Evolutionary conservation across 2,113 vertebrate species (phyloP), one percentile per base, ranked within the genome.

Genomic region (Caranx melampygus): DNA sequence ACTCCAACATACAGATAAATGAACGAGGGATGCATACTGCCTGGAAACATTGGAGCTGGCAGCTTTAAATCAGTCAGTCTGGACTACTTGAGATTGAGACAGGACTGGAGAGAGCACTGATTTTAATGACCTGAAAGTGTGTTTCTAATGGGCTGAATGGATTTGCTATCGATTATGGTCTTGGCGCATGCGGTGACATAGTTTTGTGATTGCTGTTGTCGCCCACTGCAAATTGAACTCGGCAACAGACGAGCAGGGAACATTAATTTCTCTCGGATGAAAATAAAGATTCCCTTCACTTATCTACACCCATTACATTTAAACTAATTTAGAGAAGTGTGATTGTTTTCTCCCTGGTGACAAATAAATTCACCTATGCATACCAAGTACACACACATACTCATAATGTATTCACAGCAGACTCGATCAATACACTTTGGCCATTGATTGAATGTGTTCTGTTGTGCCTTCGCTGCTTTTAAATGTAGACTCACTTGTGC

Each of bases 401-500:
- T 1, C 42, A 72, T 33, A 73, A 40, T 34, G 44, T 54, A 81
- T 71, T 78, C 69, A 63, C 68, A 69, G 37, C 21, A 79, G 59
- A 37, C 15, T 54, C 62, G 74, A 62, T 82, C 80, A 79, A 86
- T 87, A 78, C 35, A 66, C 54, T 34, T 59, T 59, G 45, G 51
- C 61, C 33, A 78, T 40, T 78, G 88, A 89, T 37, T 64, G 73
- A 75, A 34, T 66, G 72, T 40, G 64, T 60, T 78, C 57, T 20
- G 55, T 72, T 78, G 75, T 33, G 60, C 35, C 60, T 57, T 60
- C 33, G 66, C 47, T 57, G 62, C 60, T 62, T 35, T 71, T 81
- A 59, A 47, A 45, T 62, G 54, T 33, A 34, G 13, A 88, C 97
- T 97, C 94, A 99, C 97, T 98, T 94, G 97, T 98, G 94, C 97